These are phyloP conservation scores for Raja brachyura DNA, from an alignment of 2,113 vertebrate species.

Conservation along the genomic window DNA sequence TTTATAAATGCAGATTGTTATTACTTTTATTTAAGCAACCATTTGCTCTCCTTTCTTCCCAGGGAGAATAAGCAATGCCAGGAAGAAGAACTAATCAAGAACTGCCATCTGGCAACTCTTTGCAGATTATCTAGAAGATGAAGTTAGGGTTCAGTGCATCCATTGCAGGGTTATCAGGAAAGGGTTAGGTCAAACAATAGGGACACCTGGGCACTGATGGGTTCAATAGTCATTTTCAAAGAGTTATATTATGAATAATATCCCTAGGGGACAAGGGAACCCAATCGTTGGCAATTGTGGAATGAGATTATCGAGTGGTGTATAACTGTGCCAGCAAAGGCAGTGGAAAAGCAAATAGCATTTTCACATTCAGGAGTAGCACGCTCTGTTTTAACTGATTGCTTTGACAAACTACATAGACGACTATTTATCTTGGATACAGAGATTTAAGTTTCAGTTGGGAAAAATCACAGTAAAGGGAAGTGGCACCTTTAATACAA, in stretches of 20 bases:
- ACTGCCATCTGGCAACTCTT: slow-evolving; percentile 27
- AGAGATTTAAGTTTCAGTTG: neutral
- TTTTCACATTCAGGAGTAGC: neutral
- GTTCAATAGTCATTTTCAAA: slow-evolving; percentile 9
- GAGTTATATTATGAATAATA: neutral
- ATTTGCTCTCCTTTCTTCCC: slow-evolving; percentile 14
- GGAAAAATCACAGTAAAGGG: neutral
- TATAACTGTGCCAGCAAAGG: neutral
- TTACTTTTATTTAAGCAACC: neutral
- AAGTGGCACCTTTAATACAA: neutral
- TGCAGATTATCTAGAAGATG: slow-evolving; percentile 33
- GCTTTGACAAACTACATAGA: neutral
- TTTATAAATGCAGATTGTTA: neutral
- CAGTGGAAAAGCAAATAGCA: neutral
- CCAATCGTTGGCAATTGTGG: neutral
- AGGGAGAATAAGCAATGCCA: slow-evolving; percentile 23
- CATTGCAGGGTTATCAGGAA: slow-evolving; percentile 27
- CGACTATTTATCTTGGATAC: too few relatives aligned
- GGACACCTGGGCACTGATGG: slow-evolving; percentile 10
- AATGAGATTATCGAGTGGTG: neutral
- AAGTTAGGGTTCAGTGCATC: slow-evolving; percentile 18
- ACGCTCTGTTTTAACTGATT: neutral
- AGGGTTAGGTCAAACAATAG: slow-evolving; percentile 12
- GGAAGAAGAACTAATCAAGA: neutral
- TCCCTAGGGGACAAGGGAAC: neutral